Base-by-base conservation (phyloP, 1,140 invertebrate species). In the Zaprionus tsacasi region DNA sequence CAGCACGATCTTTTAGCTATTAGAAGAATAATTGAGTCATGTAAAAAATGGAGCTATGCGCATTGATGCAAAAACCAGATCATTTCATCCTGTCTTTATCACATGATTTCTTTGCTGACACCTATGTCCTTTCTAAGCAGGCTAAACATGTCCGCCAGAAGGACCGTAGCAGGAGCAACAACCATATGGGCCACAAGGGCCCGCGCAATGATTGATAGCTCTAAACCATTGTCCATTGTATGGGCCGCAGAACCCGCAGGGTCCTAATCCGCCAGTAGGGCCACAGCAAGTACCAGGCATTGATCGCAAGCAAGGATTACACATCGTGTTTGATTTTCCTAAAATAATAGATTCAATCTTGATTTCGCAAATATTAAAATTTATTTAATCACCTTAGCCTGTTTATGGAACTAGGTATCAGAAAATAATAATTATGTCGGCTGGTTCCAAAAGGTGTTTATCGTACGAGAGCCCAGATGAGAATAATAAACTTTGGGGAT, bases 201-300 rank as follows among this genome's bases (percentile, higher is more conserved):
- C 83, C 12, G 83, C 88, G 35, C 83, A 87, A 17, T 87, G 83
- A 60, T 87, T 87, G 25, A 87, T 64, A 0, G 83, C 78, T 13
- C 17, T 57, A 43, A 87, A 87, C 83, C 83, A 87, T 36, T 87
- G 83, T 3, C 83, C 83, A 27, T 87, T 87, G 30, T 87, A 87
- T 52, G 83, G 83, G 30, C 83, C 83, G 15, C 83, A 87, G 2
- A 87, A 81, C 3, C 86, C 48, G 8, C 83, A 87, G 11, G 83
- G 83, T 27, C 83, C 83, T 11, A 88, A 35, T 13, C 83, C 83
- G 7, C 83, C 83, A 17, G 83, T 87, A 10, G 83, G 83, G 43
- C 83, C 83, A 59, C 83, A 87, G 58, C 83, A 87, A 10, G 83
- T 88, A 10, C 83, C 83, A 13, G 83, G 80, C 83, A 87, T 87